phyloP scores from a whole-genome alignment of 2,797 vertebrate genomes.

The Pelobates cultripes region DNA sequence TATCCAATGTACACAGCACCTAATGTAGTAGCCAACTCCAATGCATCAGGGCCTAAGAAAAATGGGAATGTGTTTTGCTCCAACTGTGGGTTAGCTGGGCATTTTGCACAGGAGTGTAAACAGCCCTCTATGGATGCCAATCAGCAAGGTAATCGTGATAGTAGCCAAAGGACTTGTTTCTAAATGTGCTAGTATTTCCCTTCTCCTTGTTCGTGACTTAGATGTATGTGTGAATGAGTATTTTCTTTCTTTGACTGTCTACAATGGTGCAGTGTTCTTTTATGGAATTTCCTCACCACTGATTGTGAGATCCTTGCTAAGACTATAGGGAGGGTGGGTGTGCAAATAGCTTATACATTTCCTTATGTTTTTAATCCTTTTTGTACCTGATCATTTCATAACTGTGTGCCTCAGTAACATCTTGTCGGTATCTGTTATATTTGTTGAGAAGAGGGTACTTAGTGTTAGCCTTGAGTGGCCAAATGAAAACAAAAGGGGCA shows the following conservation, averaged over 20 bases:
- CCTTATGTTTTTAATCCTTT: slow-evolving; percentile 19
- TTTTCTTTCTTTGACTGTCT: slow-evolving; percentile 60
- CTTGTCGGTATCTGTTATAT: slow-evolving; percentile 5
- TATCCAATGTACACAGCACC: slow-evolving; percentile 81
- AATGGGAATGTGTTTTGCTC: slow-evolving; percentile 89
- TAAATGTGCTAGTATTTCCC: slow-evolving; percentile 66
- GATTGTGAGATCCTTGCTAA: not conserved
- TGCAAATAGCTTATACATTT: not conserved
- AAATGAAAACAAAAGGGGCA: slow-evolving; percentile 19
- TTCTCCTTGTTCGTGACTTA: slow-evolving; percentile 57
- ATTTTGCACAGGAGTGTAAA: slow-evolving; percentile 93
- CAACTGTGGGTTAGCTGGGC: slow-evolving; percentile 90
- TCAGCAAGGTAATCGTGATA: slow-evolving; percentile 87
- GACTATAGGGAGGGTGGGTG: not conserved
- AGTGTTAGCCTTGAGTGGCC: slow-evolving; percentile 23
- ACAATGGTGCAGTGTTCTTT: slow-evolving; percentile 11
- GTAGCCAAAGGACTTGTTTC: slow-evolving; percentile 77
- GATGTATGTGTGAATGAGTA: slow-evolving; percentile 62
- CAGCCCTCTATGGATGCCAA: slow-evolving; percentile 88
- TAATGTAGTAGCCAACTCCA: slow-evolving; percentile 79
- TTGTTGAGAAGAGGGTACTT: not conserved
- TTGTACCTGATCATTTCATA: slow-evolving; percentile 34
- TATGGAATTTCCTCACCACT: slow-evolving; percentile 8
- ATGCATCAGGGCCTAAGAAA: slow-evolving; percentile 84
- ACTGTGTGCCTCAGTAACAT: slow-evolving; percentile 39